These are phyloP conservation scores for Dendroctonus valens DNA, from an alignment of 1,140 invertebrate species.

Conservation along the genomic window DNA sequence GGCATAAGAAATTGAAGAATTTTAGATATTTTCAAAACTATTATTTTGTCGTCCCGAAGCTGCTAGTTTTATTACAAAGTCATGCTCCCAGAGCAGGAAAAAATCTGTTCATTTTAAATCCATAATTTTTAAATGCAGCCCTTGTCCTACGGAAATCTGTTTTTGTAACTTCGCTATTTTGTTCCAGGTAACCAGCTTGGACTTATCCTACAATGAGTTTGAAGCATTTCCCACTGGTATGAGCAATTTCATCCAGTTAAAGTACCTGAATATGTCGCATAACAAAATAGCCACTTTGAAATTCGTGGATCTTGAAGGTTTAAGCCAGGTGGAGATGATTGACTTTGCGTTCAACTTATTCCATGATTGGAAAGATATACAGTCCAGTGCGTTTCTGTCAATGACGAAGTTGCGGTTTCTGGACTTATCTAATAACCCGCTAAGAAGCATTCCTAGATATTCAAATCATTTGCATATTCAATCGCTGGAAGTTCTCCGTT, in stretches of 20 bases:
- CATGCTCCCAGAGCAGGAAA: neutral
- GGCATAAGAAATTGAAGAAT: no score
- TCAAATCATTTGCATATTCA: slow-evolving; percentile 34
- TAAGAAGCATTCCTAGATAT: slow-evolving; percentile 32
- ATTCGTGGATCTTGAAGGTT: slow-evolving; percentile 53
- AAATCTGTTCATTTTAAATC: no score
- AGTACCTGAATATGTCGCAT: slow-evolving; percentile 56
- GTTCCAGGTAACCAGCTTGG: slow-evolving; percentile 49
- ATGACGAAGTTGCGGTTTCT: slow-evolving; percentile 51
- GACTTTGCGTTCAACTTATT: slow-evolving; percentile 58
- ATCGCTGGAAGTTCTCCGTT: slow-evolving; percentile 33
- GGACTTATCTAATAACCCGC: slow-evolving; percentile 57
- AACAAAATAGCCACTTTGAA: slow-evolving; percentile 55
- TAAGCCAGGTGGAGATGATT: slow-evolving; percentile 54
- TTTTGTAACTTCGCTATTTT: slow-evolving; percentile 5
- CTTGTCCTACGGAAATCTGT: no score
- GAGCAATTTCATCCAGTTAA: slow-evolving; percentile 50
- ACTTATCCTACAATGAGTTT: slow-evolving; percentile 50
- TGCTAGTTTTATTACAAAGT: neutral
- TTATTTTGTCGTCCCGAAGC: neutral
- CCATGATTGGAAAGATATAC: slow-evolving; percentile 54
- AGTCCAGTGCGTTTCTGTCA: slow-evolving; percentile 31
- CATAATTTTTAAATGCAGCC: no score
- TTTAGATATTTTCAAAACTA: neutral
- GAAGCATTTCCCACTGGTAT: slow-evolving; percentile 53